Base-by-base conservation (phyloP, 2,113 vertebrate genomes). In the Anser cygnoides region DNA sequence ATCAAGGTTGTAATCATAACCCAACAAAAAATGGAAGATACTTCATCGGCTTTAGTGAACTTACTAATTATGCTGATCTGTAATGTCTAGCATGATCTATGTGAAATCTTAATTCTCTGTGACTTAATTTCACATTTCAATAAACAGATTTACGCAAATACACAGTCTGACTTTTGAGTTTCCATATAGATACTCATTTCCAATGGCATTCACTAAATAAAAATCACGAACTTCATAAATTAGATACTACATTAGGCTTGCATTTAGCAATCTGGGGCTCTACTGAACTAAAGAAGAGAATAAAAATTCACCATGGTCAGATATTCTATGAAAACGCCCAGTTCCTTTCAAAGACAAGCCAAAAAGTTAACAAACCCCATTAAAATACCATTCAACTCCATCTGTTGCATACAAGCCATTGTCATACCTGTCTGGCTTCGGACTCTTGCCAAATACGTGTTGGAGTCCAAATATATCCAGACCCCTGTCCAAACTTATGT, bases 121-220 rank as follows among this genome's bases (percentile, higher is more conserved):
- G 92, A 61, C 85, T 87, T 78, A 81, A 95, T 89, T 95, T 87
- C 52, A 91, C 49, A 46, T 87, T 89, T 91, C 84, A 84, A 44
- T 33, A 82, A 95, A 94, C 74, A 87, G 89, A 89, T 84, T n/a
- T 81, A 81, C 2, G 10, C 28, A 87, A 81, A 87, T 78, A 92
- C 33, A 82, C 66, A 89, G 67, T 49, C 35, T 84, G 78, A 92
- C 84, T 92, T 91, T 46, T 41, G 57, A 89, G 72, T 83, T 95
- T 85, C 71, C 67, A 88, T 75, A 75, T 91, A 87, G 78, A 95
- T 96, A 90, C 93, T 94, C 5, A 87, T 82, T 89, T 94, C 74
- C 78, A 85, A 2, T 91, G 74, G 87, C 62, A 87, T 73, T 72
- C 71, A 85, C n/a, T 76, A 72, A 78, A 84, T 66, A 31, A 71